phyloP scores from a whole-genome alignment of 1,140 invertebrate genomes.

The Polypedilum vanderplanki region DNA sequence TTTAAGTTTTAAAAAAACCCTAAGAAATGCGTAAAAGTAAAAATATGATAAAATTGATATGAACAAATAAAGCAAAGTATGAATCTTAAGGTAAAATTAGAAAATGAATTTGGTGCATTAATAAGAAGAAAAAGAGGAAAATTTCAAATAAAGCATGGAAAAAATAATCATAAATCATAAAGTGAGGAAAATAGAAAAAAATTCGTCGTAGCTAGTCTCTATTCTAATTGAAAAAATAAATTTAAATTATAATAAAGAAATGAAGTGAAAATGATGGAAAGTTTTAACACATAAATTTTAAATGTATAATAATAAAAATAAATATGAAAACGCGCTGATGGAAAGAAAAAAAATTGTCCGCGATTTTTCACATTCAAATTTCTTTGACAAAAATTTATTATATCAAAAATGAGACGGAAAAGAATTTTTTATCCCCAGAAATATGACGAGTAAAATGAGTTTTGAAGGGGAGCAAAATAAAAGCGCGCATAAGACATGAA shows the following conservation, averaged over 20 bases:
- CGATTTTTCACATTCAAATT: background rate
- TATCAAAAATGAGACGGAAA: too few relatives aligned
- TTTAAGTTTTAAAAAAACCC: too few relatives aligned
- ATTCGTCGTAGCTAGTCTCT: conserved; percentile 10
- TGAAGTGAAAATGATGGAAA: conserved; percentile 2
- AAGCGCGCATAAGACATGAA: background rate
- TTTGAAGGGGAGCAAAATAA: too few relatives aligned
- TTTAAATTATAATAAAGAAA: background rate
- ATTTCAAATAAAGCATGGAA: background rate
- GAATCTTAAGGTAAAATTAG: background rate
- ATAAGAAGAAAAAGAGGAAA: background rate
- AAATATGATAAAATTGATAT: too few relatives aligned
- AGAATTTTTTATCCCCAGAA: too few relatives aligned
- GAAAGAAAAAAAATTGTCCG: background rate
- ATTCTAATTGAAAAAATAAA: background rate
- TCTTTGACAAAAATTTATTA: too few relatives aligned
- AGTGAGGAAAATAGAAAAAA: background rate
- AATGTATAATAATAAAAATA: background rate
- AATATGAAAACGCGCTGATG: background rate
- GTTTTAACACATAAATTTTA: conserved; percentile 16
- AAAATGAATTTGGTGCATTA: background rate
- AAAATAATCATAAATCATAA: background rate
- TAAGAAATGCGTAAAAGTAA: too few relatives aligned
- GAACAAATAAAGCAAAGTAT: background rate
- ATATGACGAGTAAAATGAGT: too few relatives aligned